Evolutionary conservation across 1,140 invertebrate species (phyloP), one percentile per base, ranked within the genome.

Genomic region (Drosophila sproati): DNA sequence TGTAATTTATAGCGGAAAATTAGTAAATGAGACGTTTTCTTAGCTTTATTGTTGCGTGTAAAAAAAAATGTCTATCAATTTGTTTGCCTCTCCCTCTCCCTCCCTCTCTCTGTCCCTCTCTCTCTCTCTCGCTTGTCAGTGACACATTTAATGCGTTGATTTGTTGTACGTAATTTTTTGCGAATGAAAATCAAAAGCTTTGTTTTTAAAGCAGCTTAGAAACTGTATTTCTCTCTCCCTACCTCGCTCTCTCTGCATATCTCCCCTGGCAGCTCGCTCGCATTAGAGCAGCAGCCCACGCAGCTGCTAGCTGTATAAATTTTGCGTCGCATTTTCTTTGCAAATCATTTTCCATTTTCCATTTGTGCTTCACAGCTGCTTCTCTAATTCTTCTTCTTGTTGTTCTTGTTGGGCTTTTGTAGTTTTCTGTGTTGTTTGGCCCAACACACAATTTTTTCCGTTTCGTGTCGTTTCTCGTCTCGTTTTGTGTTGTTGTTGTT

Each of bases 401-500:
- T 75, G 47, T 68, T 69, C 50, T 63, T 75, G 64, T 79, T 70
- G 63, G n/a, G 39, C 10, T 70, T 69, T 12, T 62, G 29, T 66
- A 66, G 52, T 70, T 51, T 60, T 73, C 48, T 60, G 31, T 69
- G 56, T 74, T 68, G 77, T 68, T 68, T 69, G 64, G 61, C 79
- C 63, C 80, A 72, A 20, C 73, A 88, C 70, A 80, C 67, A 73
- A 80, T 74, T 76, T 77, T 56, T 73, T 52, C 60, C 34, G 50
- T 74, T 78, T 68, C 74, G 77, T 51, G 20, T 83, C 39, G 39
- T 77, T 82, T 61, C 56, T 60, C 66, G 67, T 60, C 71, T 82
- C 64, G 76, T 82, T 88, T 82, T 80, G 77, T 88, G 73, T 77
- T 61, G 68, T 67, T 73, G 70, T 77, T 77, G 68, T 77, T 74